These are phyloP conservation scores for Phoxinus dragarum DNA, from an alignment of 2,797 vertebrate genomes.

Conservation along the genomic window DNA sequence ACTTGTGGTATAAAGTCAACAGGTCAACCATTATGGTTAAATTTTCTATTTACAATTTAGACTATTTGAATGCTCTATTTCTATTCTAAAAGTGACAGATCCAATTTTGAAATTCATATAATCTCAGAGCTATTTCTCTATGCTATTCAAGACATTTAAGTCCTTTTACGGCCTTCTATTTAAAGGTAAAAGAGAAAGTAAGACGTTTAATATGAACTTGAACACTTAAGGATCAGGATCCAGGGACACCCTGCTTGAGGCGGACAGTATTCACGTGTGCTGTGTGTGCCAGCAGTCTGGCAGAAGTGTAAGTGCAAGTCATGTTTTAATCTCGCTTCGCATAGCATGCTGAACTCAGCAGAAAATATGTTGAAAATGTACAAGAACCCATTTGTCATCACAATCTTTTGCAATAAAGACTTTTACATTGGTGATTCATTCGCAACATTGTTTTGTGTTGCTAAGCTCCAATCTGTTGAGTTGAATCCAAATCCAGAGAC, in stretches of 20 bases:
- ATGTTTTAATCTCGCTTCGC: background rate
- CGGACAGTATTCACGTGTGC: too few species aligned
- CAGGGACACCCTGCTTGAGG: background rate
- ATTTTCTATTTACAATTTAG: background rate
- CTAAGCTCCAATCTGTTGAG: background rate
- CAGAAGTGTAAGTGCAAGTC: background rate
- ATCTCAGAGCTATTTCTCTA: background rate
- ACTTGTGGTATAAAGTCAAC: background rate
- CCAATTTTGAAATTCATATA: background rate
- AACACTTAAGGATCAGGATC: background rate
- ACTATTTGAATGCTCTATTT: too few species aligned
- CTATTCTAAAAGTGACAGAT: background rate
- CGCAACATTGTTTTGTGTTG: too few species aligned
- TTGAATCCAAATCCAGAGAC: background rate
- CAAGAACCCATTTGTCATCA: background rate
- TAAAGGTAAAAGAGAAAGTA: background rate
- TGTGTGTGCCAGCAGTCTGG: background rate
- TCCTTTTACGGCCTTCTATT: background rate
- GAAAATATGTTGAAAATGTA: background rate
- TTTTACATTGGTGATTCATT: too few species aligned
- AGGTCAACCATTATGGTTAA: background rate
- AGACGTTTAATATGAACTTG: too few species aligned
- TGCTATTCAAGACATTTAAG: background rate
- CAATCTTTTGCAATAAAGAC: background rate
- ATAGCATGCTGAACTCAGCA: background rate